phyloP scores from a whole-genome alignment of 2,888 invertebrate species.

The Acrocyrtus sp. region DNA sequence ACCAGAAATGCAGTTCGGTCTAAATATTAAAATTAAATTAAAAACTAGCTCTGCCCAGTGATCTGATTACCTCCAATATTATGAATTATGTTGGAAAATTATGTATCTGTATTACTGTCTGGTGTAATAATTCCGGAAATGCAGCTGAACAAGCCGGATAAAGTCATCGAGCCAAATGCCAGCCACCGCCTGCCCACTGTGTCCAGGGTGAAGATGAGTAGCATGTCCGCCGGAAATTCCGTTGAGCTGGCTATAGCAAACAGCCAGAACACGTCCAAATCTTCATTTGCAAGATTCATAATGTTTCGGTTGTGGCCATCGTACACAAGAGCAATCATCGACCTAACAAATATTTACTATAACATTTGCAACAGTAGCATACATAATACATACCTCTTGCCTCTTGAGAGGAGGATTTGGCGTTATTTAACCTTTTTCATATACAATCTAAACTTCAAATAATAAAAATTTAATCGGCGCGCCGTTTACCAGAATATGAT shows the following conservation, averaged over 20 bases:
- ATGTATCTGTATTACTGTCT: conserved; percentile 68
- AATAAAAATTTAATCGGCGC: conserved; percentile 45
- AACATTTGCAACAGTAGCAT: too few species aligned
- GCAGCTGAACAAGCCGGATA: conserved; percentile 83
- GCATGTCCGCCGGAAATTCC: conserved; percentile 85
- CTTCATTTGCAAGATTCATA: conserved; percentile 72
- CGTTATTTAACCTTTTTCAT: too few species aligned
- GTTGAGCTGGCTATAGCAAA: conserved; percentile 77
- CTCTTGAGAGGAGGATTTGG: too few species aligned
- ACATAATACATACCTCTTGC: too few species aligned
- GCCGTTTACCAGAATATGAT: conserved; percentile 88
- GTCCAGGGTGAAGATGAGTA: conserved; percentile 80
- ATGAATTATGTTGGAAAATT: too few species aligned
- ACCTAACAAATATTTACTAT: conserved; percentile 66
- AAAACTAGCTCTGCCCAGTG: too few species aligned
- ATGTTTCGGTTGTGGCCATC: conserved; percentile 91
- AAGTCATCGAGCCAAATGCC: conserved; percentile 82
- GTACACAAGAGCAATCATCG: conserved; percentile 88
- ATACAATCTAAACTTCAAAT: too few species aligned
- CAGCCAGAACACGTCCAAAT: conserved; percentile 51
- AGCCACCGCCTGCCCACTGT: conserved; percentile 87
- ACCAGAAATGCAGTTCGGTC: conserved; percentile 45
- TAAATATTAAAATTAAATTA: too few species aligned
- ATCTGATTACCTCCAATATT: background rate
- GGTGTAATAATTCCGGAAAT: conserved; percentile 76